Conservation (phyloP, 2,113 vertebrate genomes). For the Microcebus ravelobensis region DNA sequence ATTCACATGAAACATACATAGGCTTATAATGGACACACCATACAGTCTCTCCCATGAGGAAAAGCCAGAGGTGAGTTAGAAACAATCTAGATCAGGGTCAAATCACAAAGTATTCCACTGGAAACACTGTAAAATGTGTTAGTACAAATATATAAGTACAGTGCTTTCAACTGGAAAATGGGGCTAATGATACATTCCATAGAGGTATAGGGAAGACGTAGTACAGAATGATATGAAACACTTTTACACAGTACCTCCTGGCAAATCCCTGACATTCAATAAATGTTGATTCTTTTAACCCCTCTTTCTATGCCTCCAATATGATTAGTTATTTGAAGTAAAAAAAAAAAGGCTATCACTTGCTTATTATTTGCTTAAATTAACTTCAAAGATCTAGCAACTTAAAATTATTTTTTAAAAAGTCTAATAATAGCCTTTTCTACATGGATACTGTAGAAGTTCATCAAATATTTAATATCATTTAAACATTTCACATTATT, state of each 20-base stretch:
- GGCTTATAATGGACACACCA: background rate
- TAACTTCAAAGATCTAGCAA: conserved; percentile 36
- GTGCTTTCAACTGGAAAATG: conserved; percentile 11
- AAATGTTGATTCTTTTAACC: background rate
- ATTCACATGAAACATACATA: background rate
- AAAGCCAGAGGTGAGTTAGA: conserved; percentile 8
- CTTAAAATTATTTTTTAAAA: background rate
- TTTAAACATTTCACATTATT: conserved; percentile 32
- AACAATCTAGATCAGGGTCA: background rate
- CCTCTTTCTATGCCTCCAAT: background rate
- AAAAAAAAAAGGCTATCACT: background rate
- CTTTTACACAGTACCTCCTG: background rate
- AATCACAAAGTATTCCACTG: background rate
- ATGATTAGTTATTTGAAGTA: background rate
- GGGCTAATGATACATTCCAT: background rate
- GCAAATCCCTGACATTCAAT: background rate
- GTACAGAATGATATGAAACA: background rate
- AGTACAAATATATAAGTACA: conserved; percentile 4
- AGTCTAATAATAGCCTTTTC: background rate
- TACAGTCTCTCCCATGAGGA: background rate
- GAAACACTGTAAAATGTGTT: background rate
- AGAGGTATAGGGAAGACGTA: background rate
- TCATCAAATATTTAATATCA: conserved; percentile 11
- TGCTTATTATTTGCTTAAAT: background rate
- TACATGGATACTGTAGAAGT: background rate